Base-by-base conservation (phyloP, 2,113 vertebrate genomes). In the Microtus ochrogaster region DNA sequence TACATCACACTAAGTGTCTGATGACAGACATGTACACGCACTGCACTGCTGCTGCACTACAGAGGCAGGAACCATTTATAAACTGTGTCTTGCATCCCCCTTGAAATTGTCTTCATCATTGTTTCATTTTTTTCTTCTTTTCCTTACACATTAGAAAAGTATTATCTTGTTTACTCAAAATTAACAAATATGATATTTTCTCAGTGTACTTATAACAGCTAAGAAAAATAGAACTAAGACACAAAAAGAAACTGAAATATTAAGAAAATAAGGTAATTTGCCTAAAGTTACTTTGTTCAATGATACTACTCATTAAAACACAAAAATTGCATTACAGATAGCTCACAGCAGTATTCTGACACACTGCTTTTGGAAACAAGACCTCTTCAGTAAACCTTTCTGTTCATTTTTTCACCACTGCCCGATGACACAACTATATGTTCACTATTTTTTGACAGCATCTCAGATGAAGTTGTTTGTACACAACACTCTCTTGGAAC, bases 111-210 rank as follows among this genome's bases (percentile, higher is more conserved):
- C 76, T 89, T 94, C 39, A 83, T 86, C 17, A 73, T 58, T 92
- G 61, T 91, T 95, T 72, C 61, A 91, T 63, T 5, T 52, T 94
- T 47, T 95, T 76, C 24, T 94, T 39, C 10, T 91, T 87, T 91
- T 72, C 17, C 47, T 77, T 93, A 82, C 41, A 26, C 83, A 41
- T 47, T 63, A 85, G 95, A 63, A 79, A 93, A 73, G 78, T 19
- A n/a, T 10, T 30, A 9, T 49, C 17, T 96, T 72, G 24, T 74
- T 85, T 79, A 41, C 61, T 94, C 68, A 93, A 89, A 96, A 72
- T 47, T 39, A 68, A 22, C 33, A 81, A 95, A 74, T 47, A 89
- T 13, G 9, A n/a, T 3, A 66, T 10, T 94, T 88, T 92, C 13
- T 89, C 55, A 58, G 26, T 58, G 3, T 84, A 4, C 36, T 95